Base-by-base conservation (phyloP, 2,888 invertebrate genomes). In the Thalpophila matura region DNA sequence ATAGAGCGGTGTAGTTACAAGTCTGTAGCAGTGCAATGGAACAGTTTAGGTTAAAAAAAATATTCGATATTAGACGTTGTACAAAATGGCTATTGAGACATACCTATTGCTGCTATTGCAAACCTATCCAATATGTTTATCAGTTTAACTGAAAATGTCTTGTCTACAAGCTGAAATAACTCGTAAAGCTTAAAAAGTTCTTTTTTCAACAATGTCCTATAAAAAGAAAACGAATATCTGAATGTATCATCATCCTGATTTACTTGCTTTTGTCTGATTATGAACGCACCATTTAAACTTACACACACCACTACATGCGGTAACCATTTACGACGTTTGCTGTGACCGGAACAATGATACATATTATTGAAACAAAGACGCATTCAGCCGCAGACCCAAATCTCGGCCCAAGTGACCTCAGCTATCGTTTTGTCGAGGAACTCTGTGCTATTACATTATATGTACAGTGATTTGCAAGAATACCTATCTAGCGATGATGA, bases 311-410 rank as follows among this genome's bases (percentile, higher is more conserved):
- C 6, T 43, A 45, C 12, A 18, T 38, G 29, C 37, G 60, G 35
- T 43, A 70, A 26, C 61, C 60, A 71, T 64, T 74, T 38, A 62
- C 61, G 42, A 24, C 22, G 35, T 37, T 54, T 43, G 56, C 69
- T 49, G 46, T 38, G 47, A 40, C 50, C 69, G 66, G 61, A 71
- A 79, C 74, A 79, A 79, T 77, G 67, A 71, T 57, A 67, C 64
- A 75, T 68, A 71, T 65, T 79, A 72, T 79, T 65, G 74, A 71
- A 79, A 79, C 81, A 79, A 79, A 81, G 79, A 64, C 81, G 66
- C 64, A 79, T 79, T 81, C 70, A 74, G 42, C 49, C 51, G 16
- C 54, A 68, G 68, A 81, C 79, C 79, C 74, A 61, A 79, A 79
- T 81, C 70, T 65, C 73, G 59, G 31, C 27, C 62, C 50, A 31